phyloP scores from a whole-genome alignment of 1,140 invertebrate species.

The Hyles euphorbiae region DNA sequence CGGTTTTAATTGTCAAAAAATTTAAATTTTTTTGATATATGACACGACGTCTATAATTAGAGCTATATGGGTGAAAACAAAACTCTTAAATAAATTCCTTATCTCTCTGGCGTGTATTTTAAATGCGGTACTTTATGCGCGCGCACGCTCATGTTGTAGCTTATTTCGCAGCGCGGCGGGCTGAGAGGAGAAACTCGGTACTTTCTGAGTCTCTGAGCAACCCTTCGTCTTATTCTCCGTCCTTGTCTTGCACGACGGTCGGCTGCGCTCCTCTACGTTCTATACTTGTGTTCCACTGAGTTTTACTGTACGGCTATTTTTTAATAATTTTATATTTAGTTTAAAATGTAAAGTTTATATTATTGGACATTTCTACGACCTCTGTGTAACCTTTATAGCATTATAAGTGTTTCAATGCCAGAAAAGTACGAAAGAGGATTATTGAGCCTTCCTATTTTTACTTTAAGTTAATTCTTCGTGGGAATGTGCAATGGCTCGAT shows the following conservation, averaged over 20 bases:
- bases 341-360: no score
- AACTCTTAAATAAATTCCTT: slow-evolving; percentile 62
- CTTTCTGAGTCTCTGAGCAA: slow-evolving; percentile 72
- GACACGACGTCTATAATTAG: slow-evolving; percentile 11
- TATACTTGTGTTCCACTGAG: slow-evolving; percentile 29
- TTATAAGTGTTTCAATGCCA: neutral
- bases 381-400: no score
- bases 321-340: neutral
- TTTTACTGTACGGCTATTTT: slow-evolving; percentile 13
- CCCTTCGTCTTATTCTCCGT: slow-evolving; percentile 76
- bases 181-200: slow-evolving; percentile 48
- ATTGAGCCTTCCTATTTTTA: neutral
- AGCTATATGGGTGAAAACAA: slow-evolving; percentile 17
- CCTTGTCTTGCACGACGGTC: slow-evolving; percentile 72
- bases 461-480: neutral
- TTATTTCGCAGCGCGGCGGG: slow-evolving; percentile 35
- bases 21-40: slow-evolving; percentile 59
- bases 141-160: slow-evolving; percentile 59
- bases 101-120: slow-evolving; percentile 73
- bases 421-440: neutral
- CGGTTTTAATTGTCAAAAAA: slow-evolving; percentile 51
- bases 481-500: no score
- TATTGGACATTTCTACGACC: no score
- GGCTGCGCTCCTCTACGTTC: slow-evolving; percentile 59
- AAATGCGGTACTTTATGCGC: slow-evolving; percentile 73